Conservation (phyloP, 2,113 vertebrate species). For the Oncorhynchus tshawytscha region DNA sequence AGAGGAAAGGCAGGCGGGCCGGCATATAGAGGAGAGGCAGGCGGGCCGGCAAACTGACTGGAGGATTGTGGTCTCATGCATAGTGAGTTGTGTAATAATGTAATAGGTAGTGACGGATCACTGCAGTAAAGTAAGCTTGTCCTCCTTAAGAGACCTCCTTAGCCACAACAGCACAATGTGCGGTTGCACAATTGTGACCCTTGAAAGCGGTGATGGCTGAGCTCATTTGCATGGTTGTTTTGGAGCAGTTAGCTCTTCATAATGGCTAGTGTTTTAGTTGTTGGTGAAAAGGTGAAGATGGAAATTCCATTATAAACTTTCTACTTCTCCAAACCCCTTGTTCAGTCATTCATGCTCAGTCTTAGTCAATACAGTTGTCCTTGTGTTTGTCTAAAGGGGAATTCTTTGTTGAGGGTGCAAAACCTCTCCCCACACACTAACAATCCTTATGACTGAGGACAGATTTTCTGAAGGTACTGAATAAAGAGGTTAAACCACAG, state of each 20-base stretch:
- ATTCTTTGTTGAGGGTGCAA: neutral
- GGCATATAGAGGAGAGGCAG: too few relatives aligned
- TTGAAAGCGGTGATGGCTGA: constrained; percentile 26
- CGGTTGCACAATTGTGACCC: constrained; percentile 25
- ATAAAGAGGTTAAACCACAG: constrained; percentile 19
- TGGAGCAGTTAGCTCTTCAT: neutral
- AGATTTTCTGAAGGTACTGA: constrained; percentile 24
- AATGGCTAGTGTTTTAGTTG: neutral
- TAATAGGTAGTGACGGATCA: constrained; percentile 24
- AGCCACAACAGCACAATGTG: neutral
- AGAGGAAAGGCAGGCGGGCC: too few relatives aligned
- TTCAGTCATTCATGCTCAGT: neutral
- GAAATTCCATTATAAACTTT: neutral
- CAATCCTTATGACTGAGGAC: neutral
- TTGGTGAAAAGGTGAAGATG: neutral
- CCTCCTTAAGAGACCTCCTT: constrained; percentile 5
- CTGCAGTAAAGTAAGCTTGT: constrained; percentile 10
- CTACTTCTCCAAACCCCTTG: neutral
- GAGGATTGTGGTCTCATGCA: neutral
- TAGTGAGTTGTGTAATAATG: neutral
- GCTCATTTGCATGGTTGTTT: constrained; percentile 10
- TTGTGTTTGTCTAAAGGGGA: constrained; percentile 5
- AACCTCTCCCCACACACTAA: neutral
- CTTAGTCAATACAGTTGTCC: neutral
- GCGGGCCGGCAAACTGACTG: neutral